Evolutionary conservation across 2,797 vertebrate species (phyloP), one percentile per base, ranked within the genome.

Genomic region (Rhyacichthys aspro): DNA sequence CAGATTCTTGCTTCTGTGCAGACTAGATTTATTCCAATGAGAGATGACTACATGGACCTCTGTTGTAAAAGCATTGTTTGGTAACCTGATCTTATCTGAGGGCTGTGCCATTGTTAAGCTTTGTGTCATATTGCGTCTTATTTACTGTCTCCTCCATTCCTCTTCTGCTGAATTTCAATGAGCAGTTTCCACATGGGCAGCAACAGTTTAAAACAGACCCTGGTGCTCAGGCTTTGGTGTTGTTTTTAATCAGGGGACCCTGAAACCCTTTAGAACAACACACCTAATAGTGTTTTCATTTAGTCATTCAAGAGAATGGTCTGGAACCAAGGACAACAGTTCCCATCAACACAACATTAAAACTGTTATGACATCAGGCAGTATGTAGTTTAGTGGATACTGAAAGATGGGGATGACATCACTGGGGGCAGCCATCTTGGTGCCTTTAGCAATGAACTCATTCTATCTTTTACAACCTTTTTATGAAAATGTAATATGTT

Each of bases 121-220:
- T 50, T 61, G 28, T 78, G 79, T 78, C 83, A 73, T 43, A 57
- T 59, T 59, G 65, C 33, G 79, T 85, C 72, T 74, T 48, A 69
- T 36, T 85, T 74, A 86, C 55, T 63, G 52, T n/a, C 62, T 67
- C 72, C 83, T 70, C 52, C 55, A 28, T 50, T 79, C 69, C 47
- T 47, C 61, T 58, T 45, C 55, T 65, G 63, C 55, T 58, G 63
- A 79, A 79, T 79, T 36, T 68, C 41, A 75, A 85, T 63, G 59
- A 70, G 55, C 59, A 62, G 47, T 71, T 63, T 72, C 68, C 72
- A 68, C 56, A 41, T 62, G 78, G 83, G 76, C 67, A 67, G 70
- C 67, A 79, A 67, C 81, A 83, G 75, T 87, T 86, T 74, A 78
- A 82, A 79, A 77, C 85, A 86, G 78, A 75, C 77, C 67, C 56